phyloP scores from a whole-genome alignment of 2,113 vertebrate genomes.

The Equus przewalskii region DNA sequence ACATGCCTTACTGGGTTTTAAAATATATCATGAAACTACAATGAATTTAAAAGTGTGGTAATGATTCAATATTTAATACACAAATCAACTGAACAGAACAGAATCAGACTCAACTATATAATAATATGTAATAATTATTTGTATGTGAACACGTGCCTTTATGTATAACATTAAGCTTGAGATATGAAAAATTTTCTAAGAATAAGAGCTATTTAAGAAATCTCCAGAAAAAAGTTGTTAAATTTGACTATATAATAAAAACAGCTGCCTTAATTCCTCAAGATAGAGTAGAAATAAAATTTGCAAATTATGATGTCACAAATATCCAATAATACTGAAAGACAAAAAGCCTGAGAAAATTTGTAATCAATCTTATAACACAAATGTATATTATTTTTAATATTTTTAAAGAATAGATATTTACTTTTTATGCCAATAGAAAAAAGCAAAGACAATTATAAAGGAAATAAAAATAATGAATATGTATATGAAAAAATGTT shows the following conservation, averaged over 20 bases:
- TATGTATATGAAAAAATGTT: neutral
- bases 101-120: neutral
- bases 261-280: neutral
- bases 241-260: neutral
- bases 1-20: neutral
- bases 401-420: neutral
- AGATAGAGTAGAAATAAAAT: neutral
- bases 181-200: neutral
- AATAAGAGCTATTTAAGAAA: neutral
- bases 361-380: neutral
- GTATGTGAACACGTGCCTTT: neutral
- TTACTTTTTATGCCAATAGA: neutral
- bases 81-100: neutral
- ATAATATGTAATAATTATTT: neutral
- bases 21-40: neutral
- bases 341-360: neutral
- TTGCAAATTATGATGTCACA: neutral
- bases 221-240: neutral
- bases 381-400: neutral
- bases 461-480: neutral
- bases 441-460: neutral
- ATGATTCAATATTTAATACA: neutral
- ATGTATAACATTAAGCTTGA: neutral
- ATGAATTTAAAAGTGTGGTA: neutral
- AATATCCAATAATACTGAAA: neutral